These are phyloP conservation scores for Junco hyemalis DNA, from an alignment of 2,113 vertebrate genomes.

Conservation along the genomic window DNA sequence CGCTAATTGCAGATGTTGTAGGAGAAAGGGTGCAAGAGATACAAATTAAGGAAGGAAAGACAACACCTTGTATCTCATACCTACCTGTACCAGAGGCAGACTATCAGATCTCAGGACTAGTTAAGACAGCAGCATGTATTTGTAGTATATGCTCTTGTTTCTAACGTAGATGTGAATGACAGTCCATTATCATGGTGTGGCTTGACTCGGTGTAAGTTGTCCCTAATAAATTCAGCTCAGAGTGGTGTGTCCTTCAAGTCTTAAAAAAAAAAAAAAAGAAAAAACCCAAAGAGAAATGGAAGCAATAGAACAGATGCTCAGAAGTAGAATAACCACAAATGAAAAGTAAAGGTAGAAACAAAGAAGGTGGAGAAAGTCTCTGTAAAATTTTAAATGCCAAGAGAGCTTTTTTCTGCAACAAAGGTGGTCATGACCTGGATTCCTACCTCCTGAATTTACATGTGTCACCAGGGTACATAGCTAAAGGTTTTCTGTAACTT, in stretches of 20 bases:
- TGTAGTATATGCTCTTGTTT: neutral
- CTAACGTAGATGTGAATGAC: neutral
- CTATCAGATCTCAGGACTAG: neutral
- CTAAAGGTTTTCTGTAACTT: neutral
- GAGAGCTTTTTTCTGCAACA: neutral
- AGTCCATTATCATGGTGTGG: neutral
- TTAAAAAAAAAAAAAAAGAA: neutral
- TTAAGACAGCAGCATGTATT: neutral
- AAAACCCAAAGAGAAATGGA: neutral
- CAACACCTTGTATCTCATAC: neutral
- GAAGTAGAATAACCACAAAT: neutral
- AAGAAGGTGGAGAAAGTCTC: neutral
- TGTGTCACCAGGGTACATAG: neutral
- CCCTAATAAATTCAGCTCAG: neutral
- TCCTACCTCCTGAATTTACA: neutral
- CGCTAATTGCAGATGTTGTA: neutral
- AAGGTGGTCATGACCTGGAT: neutral
- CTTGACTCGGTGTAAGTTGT: neutral
- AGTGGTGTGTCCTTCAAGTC: accelerated
- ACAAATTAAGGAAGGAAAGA: neutral
- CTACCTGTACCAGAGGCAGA: neutral
- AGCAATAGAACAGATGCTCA: neutral
- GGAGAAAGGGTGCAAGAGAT: neutral
- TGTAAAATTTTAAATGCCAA: neutral
- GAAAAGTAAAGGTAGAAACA: neutral